Percentiles rank a stretch among this genome's conserved stretches.
These are phyloP conservation scores for Eulemur rufifrons DNA, from an alignment of 2,113 vertebrate species.

Conservation along the genomic window DNA sequence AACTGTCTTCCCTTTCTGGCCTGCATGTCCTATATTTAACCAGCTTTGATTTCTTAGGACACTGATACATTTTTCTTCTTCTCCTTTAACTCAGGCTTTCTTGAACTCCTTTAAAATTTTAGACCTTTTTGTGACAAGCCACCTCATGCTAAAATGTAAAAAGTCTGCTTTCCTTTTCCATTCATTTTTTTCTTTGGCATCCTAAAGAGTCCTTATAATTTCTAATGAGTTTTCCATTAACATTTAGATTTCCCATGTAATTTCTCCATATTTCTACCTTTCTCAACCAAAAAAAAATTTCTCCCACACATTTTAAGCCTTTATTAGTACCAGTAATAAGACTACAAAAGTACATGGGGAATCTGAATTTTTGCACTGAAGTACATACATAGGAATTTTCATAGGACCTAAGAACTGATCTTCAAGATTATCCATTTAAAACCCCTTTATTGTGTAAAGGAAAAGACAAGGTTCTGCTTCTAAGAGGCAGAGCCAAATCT, in stretches of 20 bases:
- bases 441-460: background rate
- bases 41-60: background rate
- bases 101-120: background rate
- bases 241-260: background rate
- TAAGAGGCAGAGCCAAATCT: background rate
- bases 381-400: background rate
- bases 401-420: background rate
- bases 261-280: slow-evolving; percentile 12
- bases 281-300: background rate
- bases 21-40: background rate
- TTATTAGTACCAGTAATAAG: background rate
- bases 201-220: background rate
- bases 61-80: background rate
- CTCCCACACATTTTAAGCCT: background rate
- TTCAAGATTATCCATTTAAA: background rate
- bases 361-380: background rate
- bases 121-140: background rate
- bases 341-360: background rate
- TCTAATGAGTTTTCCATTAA: background rate
- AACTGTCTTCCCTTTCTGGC: background rate
- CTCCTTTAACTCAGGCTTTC: background rate
- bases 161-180: background rate
- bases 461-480: background rate
- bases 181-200: slow-evolving; percentile 22
- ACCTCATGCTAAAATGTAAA: background rate